Evolutionary conservation across 2,113 vertebrate species (phyloP), one percentile per base, ranked within the genome.

Genomic region (Emydura subglobosa): DNA sequence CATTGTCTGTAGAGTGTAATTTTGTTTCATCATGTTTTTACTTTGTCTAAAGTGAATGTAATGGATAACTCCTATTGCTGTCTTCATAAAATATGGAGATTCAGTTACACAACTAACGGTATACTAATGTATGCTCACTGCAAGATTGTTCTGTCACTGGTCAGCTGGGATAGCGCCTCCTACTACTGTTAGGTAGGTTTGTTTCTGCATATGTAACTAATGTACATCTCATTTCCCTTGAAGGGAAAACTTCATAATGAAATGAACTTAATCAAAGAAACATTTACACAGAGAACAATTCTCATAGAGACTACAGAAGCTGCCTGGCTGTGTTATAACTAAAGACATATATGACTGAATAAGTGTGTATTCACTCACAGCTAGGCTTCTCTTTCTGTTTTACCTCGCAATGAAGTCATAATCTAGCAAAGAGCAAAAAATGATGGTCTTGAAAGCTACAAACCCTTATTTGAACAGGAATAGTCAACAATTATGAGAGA

Each of bases 41-140:
- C 7, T 13, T 14, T 59, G n/a, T 51, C 59, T 47, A 47, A n/a
- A 78, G 31, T 51, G 3, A 61, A 51, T 11, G 24, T 51, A 49
- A 51, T 17, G 65, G 57, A 55, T 42, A 21, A 47, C 44, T 83
- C 50, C 61, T 39, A 22, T 2, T 39, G 9, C 14, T 79, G 31
- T 13, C 2, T 39, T 51, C 10, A n/a, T 1, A 4, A 6, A 53
- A 65, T 50, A 24, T 65, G 53, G n/a, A n/a, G 27, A 54, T 72
- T 44, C 1, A 21, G n/a, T 8, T 61, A 74, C 11, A 1, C 1
- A 3, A 42, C 22, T 44, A 59, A 13, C 2, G 24, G 8, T 31
- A 51, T 13, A 13, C 12, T 4, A 51, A 51, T 27, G 57, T 50
- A 24, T 29, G 79, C 25, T 50, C 80, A 89, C 47, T 39, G 6